Percentiles rank a stretch among this genome's conserved stretches.
Evolutionary conservation across 2,797 vertebrate genomes (phyloP).

Genomic region (Neopelma chrysocephalum): DNA sequence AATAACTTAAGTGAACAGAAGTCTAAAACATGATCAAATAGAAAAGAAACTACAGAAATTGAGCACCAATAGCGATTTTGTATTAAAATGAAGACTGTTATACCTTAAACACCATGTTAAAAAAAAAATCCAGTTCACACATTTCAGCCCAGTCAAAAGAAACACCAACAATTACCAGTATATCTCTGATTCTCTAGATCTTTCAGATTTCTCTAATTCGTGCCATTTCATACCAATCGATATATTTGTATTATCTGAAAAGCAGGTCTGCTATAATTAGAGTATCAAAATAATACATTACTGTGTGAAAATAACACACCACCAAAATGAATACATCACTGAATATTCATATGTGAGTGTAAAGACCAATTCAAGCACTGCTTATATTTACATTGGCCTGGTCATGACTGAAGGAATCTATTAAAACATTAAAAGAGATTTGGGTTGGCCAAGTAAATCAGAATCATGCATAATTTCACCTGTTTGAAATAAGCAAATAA

Average conservation of each 20-base stretch:
- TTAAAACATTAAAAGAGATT: constrained; percentile 52
- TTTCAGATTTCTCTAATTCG: constrained; percentile 47
- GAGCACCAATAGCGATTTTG: background rate
- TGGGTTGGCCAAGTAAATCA: constrained; percentile 60
- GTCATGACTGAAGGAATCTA: constrained; percentile 65
- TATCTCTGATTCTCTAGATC: constrained; percentile 20
- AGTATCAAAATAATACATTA: constrained; percentile 6
- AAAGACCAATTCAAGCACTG: constrained; percentile 67
- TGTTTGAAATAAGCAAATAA: constrained; percentile 29
- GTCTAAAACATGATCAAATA: background rate
- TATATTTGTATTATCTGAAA: constrained; percentile 15
- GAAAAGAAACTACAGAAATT: background rate
- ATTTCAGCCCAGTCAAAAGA: constrained; percentile 16
- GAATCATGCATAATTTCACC: constrained; percentile 41
- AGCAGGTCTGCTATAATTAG: background rate
- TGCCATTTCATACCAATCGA: constrained; percentile 53
- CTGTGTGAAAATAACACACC: background rate
- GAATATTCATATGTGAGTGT: constrained; percentile 65
- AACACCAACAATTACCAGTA: background rate
- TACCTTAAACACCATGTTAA: background rate
- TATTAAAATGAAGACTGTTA: background rate
- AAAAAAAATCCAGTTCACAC: constrained; percentile 18
- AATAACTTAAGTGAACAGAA: constrained; percentile 25
- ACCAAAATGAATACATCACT: constrained; percentile 24
- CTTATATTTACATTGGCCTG: constrained; percentile 56